Percentiles rank a stretch among this genome's conserved stretches.
These are phyloP conservation scores for Macheiramphus alcinus DNA, from an alignment of 2,113 vertebrate genomes.

Conservation along the genomic window DNA sequence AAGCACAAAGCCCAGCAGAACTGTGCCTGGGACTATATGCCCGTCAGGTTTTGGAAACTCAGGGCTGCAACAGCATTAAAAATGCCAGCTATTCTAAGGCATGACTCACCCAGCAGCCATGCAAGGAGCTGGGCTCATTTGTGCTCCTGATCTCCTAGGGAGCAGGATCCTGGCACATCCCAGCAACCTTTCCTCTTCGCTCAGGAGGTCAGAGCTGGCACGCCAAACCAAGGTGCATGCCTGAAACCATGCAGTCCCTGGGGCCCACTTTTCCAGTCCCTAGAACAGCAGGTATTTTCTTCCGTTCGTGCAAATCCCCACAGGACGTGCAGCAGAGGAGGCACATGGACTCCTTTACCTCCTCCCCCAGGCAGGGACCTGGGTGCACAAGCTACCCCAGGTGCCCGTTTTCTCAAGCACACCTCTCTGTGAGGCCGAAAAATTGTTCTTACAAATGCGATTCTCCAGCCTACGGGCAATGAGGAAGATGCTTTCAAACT, in stretches of 20 bases:
- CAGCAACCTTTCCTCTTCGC: neutral
- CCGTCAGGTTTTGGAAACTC: neutral
- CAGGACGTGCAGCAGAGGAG: neutral
- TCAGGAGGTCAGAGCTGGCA: neutral
- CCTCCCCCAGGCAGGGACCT: neutral
- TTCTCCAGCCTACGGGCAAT: neutral
- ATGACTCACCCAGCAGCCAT: neutral
- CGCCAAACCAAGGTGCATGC: neutral
- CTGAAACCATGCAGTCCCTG: neutral
- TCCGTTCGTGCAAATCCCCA: neutral
- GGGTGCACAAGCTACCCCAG: neutral
- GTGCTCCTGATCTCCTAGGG: accelerated
- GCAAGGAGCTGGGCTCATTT: neutral
- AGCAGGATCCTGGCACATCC: neutral
- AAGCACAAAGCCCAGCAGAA: neutral
- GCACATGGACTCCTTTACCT: neutral
- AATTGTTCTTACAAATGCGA: neutral
- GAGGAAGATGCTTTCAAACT: neutral
- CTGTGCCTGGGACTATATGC: neutral
- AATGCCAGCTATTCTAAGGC: neutral
- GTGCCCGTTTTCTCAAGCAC: neutral
- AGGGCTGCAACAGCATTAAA: neutral
- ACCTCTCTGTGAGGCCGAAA: neutral
- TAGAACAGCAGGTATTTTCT: neutral
- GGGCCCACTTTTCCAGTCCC: neutral